phyloP scores from a whole-genome alignment of 2,113 vertebrate genomes.

The Anser brachyrhynchus region DNA sequence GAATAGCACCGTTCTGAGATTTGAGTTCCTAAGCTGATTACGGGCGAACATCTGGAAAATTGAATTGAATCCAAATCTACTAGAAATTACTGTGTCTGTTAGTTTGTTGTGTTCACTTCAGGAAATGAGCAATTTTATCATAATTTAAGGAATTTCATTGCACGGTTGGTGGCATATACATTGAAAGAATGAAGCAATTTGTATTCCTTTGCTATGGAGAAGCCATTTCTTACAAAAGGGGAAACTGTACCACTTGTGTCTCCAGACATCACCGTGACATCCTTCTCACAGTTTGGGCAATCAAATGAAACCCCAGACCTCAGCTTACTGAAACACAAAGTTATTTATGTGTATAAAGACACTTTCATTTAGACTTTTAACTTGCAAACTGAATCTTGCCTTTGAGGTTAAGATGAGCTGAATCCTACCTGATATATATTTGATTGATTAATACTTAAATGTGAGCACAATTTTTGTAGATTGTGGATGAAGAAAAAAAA shows the following conservation, averaged over 20 bases:
- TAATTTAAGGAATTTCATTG: slow-evolving; percentile 63
- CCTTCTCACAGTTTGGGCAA: not conserved
- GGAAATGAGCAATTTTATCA: slow-evolving; percentile 69
- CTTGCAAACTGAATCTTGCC: not conserved
- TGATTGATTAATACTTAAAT: not conserved
- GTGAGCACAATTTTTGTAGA: not conserved
- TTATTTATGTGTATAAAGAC: not conserved
- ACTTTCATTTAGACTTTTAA: not conserved
- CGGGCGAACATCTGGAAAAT: slow-evolving; percentile 70
- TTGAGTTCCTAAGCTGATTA: slow-evolving; percentile 66
- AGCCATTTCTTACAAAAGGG: not conserved
- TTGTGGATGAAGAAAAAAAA: not conserved
- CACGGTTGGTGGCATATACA: slow-evolving; percentile 41
- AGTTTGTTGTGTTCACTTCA: slow-evolving; percentile 71
- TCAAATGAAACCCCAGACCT: not conserved
- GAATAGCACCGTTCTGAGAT: slow-evolving; percentile 65
- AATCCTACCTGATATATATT: accelerated
- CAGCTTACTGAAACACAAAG: not conserved
- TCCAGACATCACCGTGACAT: not conserved
- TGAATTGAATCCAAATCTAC: slow-evolving; percentile 69
- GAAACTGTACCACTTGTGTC: not conserved
- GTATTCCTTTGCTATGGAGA: not conserved
- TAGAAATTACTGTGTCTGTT: slow-evolving; percentile 69
- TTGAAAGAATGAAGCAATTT: slow-evolving; percentile 32
- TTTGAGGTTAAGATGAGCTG: not conserved